Evolutionary conservation across 2,113 vertebrate genomes (phyloP).

Genomic region (Rhinolophus sinicus): DNA sequence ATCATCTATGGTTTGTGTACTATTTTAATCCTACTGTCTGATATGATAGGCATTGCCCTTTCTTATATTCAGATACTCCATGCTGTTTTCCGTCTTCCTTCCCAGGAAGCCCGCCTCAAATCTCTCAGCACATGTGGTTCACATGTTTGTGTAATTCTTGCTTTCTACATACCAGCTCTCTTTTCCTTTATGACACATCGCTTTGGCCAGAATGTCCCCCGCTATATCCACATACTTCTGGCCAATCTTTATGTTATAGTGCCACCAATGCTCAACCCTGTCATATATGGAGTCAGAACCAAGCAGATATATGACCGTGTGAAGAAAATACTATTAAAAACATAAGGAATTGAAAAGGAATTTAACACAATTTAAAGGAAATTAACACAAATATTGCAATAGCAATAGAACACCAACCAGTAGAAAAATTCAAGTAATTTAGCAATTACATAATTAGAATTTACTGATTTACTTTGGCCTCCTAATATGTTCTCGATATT

Average conservation of each 20-base stretch:
- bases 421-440: neutral
- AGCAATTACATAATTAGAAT: neutral
- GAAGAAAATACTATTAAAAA: slow-evolving; percentile 27
- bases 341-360: neutral
- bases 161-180: slow-evolving; percentile 67
- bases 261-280: slow-evolving; percentile 75
- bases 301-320: slow-evolving; percentile 51
- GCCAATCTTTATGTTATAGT: slow-evolving; percentile 76
- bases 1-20: slow-evolving; percentile 60
- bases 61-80: slow-evolving; percentile 53
- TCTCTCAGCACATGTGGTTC: slow-evolving; percentile 73
- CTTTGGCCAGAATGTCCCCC: slow-evolving; percentile 56
- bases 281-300: slow-evolving; percentile 70
- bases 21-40: neutral
- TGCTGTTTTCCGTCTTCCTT: slow-evolving; percentile 34
- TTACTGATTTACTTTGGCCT: neutral
- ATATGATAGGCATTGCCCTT: neutral
- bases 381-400: neutral
- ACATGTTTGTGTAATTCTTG: slow-evolving; percentile 59
- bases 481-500: neutral
- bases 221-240: slow-evolving; percentile 55
- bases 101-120: slow-evolving; percentile 60
- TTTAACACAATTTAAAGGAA: no score
- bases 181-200: slow-evolving; percentile 76
- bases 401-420: neutral